phyloP scores from a whole-genome alignment of 2,113 vertebrate species.

The Rhizomys pruinosus region DNA sequence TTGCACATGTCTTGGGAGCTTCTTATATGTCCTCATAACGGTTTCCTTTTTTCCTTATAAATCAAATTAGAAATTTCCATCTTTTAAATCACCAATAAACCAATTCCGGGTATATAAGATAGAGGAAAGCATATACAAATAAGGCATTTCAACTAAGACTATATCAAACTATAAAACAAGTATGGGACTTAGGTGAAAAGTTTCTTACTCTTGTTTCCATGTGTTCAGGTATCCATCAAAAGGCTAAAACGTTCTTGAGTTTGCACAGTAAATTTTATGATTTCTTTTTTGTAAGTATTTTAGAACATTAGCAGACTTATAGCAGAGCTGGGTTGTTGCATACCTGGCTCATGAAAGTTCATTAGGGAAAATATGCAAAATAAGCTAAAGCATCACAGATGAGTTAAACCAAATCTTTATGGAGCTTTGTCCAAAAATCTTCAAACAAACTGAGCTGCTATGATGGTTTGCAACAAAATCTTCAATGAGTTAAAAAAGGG shows the following conservation, averaged over 20 bases:
- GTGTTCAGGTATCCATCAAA: not conserved
- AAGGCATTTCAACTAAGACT: conserved; percentile 15
- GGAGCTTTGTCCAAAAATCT: not conserved
- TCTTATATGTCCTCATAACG: rapidly evolving
- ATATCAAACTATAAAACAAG: not conserved
- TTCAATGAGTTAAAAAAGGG: not conserved
- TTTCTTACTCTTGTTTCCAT: not conserved
- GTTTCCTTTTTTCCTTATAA: not conserved
- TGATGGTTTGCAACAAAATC: not conserved
- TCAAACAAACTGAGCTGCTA: not conserved
- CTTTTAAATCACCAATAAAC: not conserved
- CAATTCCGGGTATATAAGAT: not conserved
- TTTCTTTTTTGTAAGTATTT: not conserved
- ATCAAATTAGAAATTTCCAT: not conserved
- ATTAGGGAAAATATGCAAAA: not conserved
- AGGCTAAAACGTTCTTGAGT: not conserved
- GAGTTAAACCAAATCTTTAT: not conserved
- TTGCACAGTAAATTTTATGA: not conserved
- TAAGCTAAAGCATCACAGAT: not conserved
- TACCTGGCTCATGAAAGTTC: not conserved
- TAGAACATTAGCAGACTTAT: not conserved
- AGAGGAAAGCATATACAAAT: not conserved
- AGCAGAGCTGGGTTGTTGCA: not conserved
- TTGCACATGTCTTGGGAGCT: not conserved
- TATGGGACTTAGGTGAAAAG: not conserved